Percentiles rank a stretch among this genome's conserved stretches.
Evolutionary conservation across 2,113 vertebrate species (phyloP).

Genomic region (Xenopus laevis): DNA sequence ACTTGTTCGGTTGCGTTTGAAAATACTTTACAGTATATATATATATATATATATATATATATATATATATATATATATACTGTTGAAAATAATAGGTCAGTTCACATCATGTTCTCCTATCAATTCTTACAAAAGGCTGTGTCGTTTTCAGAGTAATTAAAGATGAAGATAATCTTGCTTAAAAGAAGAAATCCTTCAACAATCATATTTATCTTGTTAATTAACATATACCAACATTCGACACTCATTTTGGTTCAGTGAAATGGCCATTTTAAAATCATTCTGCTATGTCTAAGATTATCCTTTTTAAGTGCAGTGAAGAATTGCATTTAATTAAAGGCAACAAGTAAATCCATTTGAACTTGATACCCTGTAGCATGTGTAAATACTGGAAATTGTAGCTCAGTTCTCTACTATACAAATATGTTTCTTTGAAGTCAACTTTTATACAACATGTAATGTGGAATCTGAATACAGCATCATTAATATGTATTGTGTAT

Average conservation of each 20-base stretch:
- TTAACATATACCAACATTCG: slow-evolving; percentile 18
- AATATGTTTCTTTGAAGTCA: too few relatives aligned
- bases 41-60: too few relatives aligned
- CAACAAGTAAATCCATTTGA: background rate
- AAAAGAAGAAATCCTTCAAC: slow-evolving; percentile 29
- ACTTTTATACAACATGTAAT: too few relatives aligned
- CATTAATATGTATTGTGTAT: too few relatives aligned
- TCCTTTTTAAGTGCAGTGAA: slow-evolving; percentile 18
- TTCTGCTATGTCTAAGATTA: slow-evolving; percentile 12
- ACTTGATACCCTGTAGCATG: background rate
- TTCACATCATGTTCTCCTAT: too few relatives aligned
- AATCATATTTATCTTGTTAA: slow-evolving; percentile 38
- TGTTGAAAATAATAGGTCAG: too few relatives aligned
- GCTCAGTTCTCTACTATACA: too few relatives aligned
- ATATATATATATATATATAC: too few relatives aligned
- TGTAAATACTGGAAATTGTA: too few relatives aligned
- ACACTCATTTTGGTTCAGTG: slow-evolving; percentile 14
- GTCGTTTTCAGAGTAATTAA: slow-evolving; percentile 6
- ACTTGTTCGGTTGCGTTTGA: too few relatives aligned
- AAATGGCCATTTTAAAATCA: slow-evolving; percentile 8
- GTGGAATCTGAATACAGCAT: too few relatives aligned
- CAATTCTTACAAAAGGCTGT: background rate
- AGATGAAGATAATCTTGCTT: slow-evolving; percentile 22
- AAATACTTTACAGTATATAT: too few relatives aligned
- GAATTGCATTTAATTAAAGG: slow-evolving; percentile 34